These are phyloP conservation scores for Alces alces DNA, from an alignment of 2,113 vertebrate species.

Conservation along the genomic window DNA sequence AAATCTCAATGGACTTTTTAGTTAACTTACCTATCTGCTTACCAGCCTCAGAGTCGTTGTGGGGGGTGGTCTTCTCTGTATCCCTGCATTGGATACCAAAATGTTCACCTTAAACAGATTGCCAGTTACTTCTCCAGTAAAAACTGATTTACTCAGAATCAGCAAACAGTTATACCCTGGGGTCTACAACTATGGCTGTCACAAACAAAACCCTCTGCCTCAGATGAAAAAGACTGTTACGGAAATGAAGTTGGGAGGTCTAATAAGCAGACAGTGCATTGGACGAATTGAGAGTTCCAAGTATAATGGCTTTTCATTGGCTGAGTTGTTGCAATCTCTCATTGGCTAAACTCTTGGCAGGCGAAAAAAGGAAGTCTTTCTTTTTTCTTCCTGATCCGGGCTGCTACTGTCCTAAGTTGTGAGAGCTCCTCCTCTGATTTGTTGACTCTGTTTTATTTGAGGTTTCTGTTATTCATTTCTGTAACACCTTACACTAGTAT, in stretches of 20 bases:
- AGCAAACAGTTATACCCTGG: neutral
- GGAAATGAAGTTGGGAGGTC: neutral
- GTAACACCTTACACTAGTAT: neutral
- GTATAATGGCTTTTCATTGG: neutral
- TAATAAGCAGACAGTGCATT: neutral
- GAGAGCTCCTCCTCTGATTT: neutral
- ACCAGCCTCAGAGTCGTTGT: neutral
- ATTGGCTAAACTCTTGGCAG: neutral
- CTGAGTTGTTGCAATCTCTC: neutral
- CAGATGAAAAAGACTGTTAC: accelerated
- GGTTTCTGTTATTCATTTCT: neutral
- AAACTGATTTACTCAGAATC: neutral
- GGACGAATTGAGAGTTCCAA: neutral
- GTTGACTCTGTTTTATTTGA: neutral
- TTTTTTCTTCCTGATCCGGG: too few relatives aligned
- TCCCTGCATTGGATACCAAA: neutral
- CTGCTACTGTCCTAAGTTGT: neutral
- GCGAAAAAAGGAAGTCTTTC: neutral
- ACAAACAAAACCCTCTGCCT: neutral
- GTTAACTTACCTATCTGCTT: neutral
- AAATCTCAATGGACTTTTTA: neutral
- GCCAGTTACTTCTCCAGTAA: neutral
- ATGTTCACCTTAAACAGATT: neutral
- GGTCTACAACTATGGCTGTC: neutral
- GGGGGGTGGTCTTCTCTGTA: neutral